These are phyloP conservation scores for Platorchestia sp. DNA, from an alignment of 1,140 invertebrate genomes.

Conservation along the genomic window DNA sequence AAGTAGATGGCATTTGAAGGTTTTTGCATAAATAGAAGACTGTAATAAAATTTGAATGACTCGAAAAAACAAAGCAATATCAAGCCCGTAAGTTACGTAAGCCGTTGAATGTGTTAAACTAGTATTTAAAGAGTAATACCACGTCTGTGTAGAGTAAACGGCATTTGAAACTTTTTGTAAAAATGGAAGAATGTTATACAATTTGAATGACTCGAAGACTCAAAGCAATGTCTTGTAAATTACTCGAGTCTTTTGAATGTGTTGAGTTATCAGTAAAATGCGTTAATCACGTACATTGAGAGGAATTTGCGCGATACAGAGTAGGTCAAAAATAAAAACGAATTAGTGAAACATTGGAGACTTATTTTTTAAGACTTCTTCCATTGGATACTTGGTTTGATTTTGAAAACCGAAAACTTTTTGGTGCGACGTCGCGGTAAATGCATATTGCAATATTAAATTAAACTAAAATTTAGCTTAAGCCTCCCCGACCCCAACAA, in stretches of 20 bases:
- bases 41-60: background rate
- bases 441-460: background rate
- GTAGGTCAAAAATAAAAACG: background rate
- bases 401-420: background rate
- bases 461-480: too few relatives aligned
- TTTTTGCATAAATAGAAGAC: background rate
- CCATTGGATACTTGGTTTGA: too few relatives aligned
- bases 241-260: background rate
- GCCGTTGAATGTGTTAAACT: background rate
- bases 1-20: background rate
- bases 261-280: background rate
- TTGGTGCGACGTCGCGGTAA: background rate
- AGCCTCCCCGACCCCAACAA: too few relatives aligned
- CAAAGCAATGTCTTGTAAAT: background rate
- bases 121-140: background rate
- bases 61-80: background rate
- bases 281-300: background rate
- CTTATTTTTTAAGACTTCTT: background rate
- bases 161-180: background rate
- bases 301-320: background rate
- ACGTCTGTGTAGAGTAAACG: background rate
- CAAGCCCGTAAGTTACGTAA: background rate
- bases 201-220: background rate
- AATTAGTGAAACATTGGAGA: background rate
- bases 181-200: background rate